These are phyloP conservation scores for Oncorhynchus keta DNA, from an alignment of 2,113 vertebrate genomes.

Conservation along the genomic window DNA sequence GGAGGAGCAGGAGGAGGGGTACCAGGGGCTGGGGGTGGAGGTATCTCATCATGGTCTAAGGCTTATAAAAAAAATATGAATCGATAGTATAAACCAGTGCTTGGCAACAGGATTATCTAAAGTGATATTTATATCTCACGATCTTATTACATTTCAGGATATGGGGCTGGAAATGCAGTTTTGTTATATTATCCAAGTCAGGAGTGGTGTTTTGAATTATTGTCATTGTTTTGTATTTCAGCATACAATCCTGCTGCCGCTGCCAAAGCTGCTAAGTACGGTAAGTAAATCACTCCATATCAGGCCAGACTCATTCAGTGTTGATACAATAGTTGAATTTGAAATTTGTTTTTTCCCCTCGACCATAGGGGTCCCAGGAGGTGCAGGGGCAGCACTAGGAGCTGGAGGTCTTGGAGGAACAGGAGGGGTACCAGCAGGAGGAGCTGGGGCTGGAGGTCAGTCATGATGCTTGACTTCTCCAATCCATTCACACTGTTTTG, in stretches of 20 bases:
- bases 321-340: neutral
- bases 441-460: constrained; percentile 14
- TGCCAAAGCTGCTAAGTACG: constrained; percentile 22
- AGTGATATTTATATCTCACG: no score
- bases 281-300: neutral
- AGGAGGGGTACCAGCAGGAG: constrained; percentile 10
- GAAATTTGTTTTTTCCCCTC: neutral
- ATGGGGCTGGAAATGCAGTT: neutral
- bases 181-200: no score
- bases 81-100: no score
- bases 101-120: no score
- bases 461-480: neutral
- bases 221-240: neutral
- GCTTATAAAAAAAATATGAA: no score
- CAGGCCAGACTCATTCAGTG: no score
- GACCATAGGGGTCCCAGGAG: constrained; percentile 10
- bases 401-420: neutral
- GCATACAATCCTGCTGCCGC: constrained; percentile 13
- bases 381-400: neutral
- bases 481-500: neutral
- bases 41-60: neutral
- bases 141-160: neutral
- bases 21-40: constrained; percentile 6
- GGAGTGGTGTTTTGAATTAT: no score
- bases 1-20: constrained; percentile 32